phyloP scores from a whole-genome alignment of 2,888 invertebrate species.

The Andrena camellia region DNA sequence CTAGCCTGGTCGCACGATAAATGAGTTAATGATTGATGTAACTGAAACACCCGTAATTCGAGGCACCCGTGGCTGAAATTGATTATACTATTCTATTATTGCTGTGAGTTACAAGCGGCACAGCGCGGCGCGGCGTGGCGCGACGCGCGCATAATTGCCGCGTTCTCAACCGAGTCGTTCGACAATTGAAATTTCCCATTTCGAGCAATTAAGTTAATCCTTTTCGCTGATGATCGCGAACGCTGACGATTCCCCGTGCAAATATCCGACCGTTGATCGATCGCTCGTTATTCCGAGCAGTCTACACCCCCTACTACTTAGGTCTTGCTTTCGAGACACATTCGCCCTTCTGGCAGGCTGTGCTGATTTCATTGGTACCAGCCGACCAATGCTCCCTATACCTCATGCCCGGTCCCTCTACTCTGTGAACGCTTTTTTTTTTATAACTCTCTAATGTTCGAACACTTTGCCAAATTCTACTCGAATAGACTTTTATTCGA shows the following conservation, averaged over 20 bases:
- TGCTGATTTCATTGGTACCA: background rate
- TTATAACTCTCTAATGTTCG: no score
- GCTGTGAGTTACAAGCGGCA: slow-evolving; percentile 41
- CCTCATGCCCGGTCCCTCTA: background rate
- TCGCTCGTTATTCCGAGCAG: slow-evolving; percentile 14
- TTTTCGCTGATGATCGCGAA: slow-evolving; percentile 27
- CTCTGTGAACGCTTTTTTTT: background rate
- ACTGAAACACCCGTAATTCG: slow-evolving; percentile 40
- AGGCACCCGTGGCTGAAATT: slow-evolving; percentile 33
- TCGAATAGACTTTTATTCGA: background rate
- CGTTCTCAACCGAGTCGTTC: slow-evolving; percentile 42
- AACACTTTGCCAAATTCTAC: no score
- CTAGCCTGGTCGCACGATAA: slow-evolving; percentile 52
- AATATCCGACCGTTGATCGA: background rate
- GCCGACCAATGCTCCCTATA: background rate
- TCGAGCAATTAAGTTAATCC: slow-evolving; percentile 54
- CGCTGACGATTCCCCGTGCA: background rate
- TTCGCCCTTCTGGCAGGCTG: background rate
- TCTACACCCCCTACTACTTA: background rate
- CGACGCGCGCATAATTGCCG: slow-evolving; percentile 49
- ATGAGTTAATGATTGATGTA: slow-evolving; percentile 61
- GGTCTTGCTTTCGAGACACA: background rate
- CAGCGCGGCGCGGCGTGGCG: slow-evolving; percentile 6
- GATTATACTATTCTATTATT: slow-evolving; percentile 59
- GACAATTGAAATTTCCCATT: slow-evolving; percentile 59